Conservation (phyloP, 2,113 vertebrate species). For the Bubalus kerabau region DNA sequence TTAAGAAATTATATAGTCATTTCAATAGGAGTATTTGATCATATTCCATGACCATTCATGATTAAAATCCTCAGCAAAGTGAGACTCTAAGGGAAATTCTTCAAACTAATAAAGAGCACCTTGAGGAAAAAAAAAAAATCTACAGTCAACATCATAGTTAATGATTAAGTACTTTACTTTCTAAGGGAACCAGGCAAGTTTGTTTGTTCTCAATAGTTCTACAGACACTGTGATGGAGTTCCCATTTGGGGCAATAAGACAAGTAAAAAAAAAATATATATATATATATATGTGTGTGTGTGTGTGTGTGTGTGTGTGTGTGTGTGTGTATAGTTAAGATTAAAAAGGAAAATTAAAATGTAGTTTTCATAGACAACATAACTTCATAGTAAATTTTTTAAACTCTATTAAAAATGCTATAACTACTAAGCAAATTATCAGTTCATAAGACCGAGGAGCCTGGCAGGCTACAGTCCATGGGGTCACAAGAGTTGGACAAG, state of each 20-base stretch:
- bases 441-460: not conserved
- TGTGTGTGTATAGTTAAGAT: not conserved
- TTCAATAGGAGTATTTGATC: not conserved
- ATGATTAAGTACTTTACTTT: not conserved
- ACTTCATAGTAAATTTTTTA: not conserved
- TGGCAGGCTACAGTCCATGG: not conserved
- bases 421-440: not conserved
- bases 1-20: not conserved
- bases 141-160: not conserved
- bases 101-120: not conserved
- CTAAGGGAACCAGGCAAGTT: not conserved
- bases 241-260: not conserved
- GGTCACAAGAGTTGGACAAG: not conserved
- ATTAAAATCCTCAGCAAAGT: not conserved
- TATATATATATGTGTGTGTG: accelerated
- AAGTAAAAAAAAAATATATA: not conserved
- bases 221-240: not conserved
- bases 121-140: not conserved
- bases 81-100: not conserved
- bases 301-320: too few relatives aligned
- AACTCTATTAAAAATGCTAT: not conserved
- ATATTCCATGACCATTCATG: not conserved
- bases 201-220: not conserved
- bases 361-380: not conserved
- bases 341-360: not conserved